These are phyloP conservation scores for Struthidea cinerea DNA, from an alignment of 2,113 vertebrate species.

Conservation along the genomic window DNA sequence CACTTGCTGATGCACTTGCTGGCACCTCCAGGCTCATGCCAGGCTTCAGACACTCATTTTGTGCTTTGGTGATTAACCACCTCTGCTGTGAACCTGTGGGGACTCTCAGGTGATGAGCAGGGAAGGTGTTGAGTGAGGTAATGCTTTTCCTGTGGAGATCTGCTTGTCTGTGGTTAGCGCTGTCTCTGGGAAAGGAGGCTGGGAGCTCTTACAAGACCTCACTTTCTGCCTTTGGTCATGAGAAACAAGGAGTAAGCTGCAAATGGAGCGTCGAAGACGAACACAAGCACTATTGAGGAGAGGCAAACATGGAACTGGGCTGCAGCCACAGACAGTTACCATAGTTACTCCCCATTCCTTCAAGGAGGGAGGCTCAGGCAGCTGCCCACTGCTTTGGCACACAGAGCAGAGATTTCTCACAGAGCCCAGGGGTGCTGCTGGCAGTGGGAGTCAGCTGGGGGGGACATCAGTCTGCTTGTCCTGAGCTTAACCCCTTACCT, in stretches of 20 bases:
- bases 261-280: not conserved
- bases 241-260: not conserved
- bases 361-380: not conserved
- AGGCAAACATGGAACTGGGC: constrained; percentile 4
- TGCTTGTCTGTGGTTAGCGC: not conserved
- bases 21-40: not conserved
- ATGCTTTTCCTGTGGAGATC: not conserved
- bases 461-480: not conserved
- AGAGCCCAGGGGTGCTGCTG: not conserved
- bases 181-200: not conserved
- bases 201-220: not conserved
- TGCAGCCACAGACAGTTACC: not conserved
- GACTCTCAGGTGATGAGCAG: not conserved
- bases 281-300: not conserved
- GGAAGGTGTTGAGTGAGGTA: not conserved
- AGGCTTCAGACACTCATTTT: not conserved
- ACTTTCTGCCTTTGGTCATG: not conserved
- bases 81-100: not conserved
- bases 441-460: not conserved
- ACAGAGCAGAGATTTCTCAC: not conserved
- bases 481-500: not conserved
- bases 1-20: not conserved
- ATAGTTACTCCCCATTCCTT: constrained; percentile 33
- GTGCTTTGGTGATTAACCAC: not conserved
- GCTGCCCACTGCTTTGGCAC: constrained; percentile 2